phyloP scores from a whole-genome alignment of 2,888 invertebrate genomes.

The Lochmaea crataegi region DNA sequence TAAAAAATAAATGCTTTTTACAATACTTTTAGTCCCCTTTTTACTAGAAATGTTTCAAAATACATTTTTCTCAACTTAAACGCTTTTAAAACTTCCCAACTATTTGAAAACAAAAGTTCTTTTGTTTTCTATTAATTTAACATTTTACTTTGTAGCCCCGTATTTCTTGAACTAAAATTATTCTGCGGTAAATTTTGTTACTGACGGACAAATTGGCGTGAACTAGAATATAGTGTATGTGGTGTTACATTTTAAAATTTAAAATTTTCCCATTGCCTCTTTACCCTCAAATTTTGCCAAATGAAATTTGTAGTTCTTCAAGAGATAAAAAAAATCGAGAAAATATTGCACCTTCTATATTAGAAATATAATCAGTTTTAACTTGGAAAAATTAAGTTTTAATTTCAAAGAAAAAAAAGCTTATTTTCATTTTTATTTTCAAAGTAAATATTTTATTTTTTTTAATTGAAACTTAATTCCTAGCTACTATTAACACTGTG shows the following conservation, averaged over 20 bases:
- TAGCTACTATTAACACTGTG: background rate
- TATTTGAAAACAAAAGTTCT: no score
- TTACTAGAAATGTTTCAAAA: no score
- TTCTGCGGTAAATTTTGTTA: slow-evolving; percentile 62
- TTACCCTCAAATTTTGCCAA: slow-evolving; percentile 43
- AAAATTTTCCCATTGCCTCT: slow-evolving; percentile 42
- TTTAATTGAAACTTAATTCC: background rate
- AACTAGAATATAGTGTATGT: slow-evolving; percentile 60
- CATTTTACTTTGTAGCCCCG: background rate
- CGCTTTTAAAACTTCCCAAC: no score
- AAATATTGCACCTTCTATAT: background rate
- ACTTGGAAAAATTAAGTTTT: background rate
- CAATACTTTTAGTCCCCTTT: no score
- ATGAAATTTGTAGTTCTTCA: slow-evolving; percentile 28
- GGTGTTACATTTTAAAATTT: slow-evolving; percentile 56
- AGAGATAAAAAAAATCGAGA: background rate
- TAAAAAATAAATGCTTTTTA: no score
- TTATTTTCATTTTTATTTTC: background rate
- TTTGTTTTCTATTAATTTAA: no score
- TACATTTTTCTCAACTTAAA: no score
- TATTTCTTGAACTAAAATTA: slow-evolving; percentile 43
- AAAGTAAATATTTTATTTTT: background rate
- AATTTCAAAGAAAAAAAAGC: background rate
- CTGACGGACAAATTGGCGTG: slow-evolving; percentile 61
- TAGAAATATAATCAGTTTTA: background rate